Conservation (phyloP, 2,888 invertebrate genomes). For the Acrocera orbiculus region DNA sequence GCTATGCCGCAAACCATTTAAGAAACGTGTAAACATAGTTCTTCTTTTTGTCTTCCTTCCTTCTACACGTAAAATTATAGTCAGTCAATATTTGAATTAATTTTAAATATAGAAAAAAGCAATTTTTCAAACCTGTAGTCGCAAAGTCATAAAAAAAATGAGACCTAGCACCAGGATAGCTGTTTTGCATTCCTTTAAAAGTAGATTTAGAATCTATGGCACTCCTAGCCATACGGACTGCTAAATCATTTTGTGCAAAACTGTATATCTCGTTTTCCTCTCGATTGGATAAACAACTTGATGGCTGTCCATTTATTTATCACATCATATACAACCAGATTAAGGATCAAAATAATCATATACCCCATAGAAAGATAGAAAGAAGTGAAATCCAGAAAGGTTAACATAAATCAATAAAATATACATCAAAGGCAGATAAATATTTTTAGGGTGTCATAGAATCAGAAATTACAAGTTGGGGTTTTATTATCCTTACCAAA, state of each 20-base stretch:
- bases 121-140: constrained; percentile 25
- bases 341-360: background rate
- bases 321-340: background rate
- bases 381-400: background rate
- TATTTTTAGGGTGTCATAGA: too few species aligned
- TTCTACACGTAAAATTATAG: constrained; percentile 16
- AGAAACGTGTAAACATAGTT: constrained; percentile 29
- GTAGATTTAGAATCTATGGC: constrained; percentile 41
- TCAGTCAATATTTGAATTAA: background rate
- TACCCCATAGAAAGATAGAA: background rate
- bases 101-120: background rate
- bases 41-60: constrained; percentile 29
- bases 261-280: constrained; percentile 86
- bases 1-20: constrained; percentile 27
- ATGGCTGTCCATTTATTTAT: constrained; percentile 45
- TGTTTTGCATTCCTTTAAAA: constrained; percentile 32
- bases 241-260: constrained; percentile 69
- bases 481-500: constrained; percentile 45
- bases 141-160: constrained; percentile 32
- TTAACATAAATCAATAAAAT: background rate
- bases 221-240: constrained; percentile 51
- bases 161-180: constrained; percentile 27
- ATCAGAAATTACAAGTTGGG: too few species aligned
- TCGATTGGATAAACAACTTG: constrained; percentile 75
- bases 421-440: background rate